phyloP scores from a whole-genome alignment of 2,797 vertebrate genomes.

The Rhadinocentrus ornatus region DNA sequence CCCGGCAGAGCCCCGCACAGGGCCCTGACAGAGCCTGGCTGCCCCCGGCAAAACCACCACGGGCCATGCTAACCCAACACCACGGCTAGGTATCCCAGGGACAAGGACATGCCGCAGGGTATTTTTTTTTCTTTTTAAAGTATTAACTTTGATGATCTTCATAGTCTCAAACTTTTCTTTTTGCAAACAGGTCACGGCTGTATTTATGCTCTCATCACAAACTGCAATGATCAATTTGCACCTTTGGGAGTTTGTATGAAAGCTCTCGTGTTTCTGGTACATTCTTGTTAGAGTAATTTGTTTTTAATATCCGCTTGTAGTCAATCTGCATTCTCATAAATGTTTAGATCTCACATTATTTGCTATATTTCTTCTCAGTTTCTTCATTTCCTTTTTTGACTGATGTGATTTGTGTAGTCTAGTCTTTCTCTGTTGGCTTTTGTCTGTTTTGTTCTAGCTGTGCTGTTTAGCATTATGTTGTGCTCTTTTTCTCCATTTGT shows the following conservation, averaged over 20 bases:
- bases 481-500: neutral
- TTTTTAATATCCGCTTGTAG: conserved; percentile 17
- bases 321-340: conserved; percentile 1
- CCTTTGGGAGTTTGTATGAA: neutral
- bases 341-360: conserved; percentile 7
- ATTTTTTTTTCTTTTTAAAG: neutral
- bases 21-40: too few relatives aligned
- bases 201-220: conserved; percentile 1
- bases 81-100: too few relatives aligned
- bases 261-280: neutral
- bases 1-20: too few relatives aligned
- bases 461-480: neutral
- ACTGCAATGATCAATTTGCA: neutral
- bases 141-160: neutral
- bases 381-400: conserved; percentile 12
- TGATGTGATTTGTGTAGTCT: conserved; percentile 5
- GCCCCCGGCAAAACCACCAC: too few relatives aligned
- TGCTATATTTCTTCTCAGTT: conserved; percentile 11
- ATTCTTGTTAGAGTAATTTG: conserved; percentile 16
- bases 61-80: too few relatives aligned
- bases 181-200: neutral
- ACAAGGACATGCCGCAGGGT: too few relatives aligned
- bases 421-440: neutral
- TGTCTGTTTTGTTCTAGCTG: neutral
- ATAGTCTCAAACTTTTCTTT: neutral